Base-by-base conservation (phyloP, 2,888 invertebrate genomes). In the Campoplex nolae region DNA sequence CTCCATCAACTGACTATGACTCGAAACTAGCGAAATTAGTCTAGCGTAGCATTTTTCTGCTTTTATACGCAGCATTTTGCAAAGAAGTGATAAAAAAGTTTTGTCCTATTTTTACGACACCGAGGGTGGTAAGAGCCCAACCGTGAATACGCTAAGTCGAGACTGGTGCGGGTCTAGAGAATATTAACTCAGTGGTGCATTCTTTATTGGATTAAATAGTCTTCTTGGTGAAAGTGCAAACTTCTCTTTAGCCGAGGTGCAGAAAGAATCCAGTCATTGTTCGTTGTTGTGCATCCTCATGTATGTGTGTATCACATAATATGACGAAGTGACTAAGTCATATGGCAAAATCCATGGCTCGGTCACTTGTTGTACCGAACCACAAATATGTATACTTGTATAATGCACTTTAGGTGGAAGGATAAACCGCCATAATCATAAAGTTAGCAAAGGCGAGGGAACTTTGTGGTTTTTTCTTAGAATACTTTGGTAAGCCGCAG, bases 361-460 rank as follows among this genome's bases (percentile, higher is more conserved):
- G 18, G 51, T 51, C 51, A 18, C 18, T 35, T 32, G 38, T n/a
- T 70, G 23, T 28, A 45, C n/a, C 35, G 16, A 54, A 16, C 38
- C 7, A 35, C 16, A n/a, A 58, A 70, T 48, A 32, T 75, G 4
- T 67, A 67, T n/a, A 11, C 65, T 11, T 23, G 23, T 6, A 42
- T 68, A 68, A 68, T 42, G 48, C 16, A 28, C 74, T 67, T 48
- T 51, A 54, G 54, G 77, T 76, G 84, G 82, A 86, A 87, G 85
- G 88, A 86, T 84, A 82, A 84, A 82, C 84, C 79, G 80, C 54
- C 75, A 82, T 88, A 87, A 90, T 90, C 88, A 90, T 88, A 89
- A 90, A 88, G 89, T 89, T 89, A 86, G 83, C 85, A 80, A 78
- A 23, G 80, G 48, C 70, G 65, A 70, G 62, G 42, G 62, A 86